phyloP scores from a whole-genome alignment of 2,113 vertebrate species.

The Chamaetylas fuelleborni region DNA sequence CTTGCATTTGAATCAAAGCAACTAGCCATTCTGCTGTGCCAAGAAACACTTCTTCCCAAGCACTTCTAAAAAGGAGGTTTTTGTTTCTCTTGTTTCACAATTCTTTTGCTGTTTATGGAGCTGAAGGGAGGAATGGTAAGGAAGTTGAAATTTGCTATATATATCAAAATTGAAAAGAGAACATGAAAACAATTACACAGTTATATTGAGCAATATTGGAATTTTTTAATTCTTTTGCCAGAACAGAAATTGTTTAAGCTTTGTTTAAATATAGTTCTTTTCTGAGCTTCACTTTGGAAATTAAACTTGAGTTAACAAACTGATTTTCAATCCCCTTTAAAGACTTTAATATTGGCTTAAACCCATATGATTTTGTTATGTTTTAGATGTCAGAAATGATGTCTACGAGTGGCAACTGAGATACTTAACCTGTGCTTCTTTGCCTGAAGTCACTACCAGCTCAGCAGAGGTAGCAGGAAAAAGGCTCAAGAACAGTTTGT shows the following conservation, averaged over 20 bases:
- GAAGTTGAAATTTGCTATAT: neutral
- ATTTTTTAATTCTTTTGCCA: neutral
- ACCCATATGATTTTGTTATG: neutral
- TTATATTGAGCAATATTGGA: neutral
- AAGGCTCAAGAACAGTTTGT: neutral
- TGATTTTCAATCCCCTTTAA: neutral
- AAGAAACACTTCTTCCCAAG: neutral
- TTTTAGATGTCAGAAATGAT: neutral
- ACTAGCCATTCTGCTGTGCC: neutral
- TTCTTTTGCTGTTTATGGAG: neutral
- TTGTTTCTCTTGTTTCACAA: conserved; percentile 19
- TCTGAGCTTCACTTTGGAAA: neutral
- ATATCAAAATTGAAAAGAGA: neutral
- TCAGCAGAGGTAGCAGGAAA: neutral
- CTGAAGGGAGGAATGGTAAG: neutral
- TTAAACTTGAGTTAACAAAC: neutral
- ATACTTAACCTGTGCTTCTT: neutral
- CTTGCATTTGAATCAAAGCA: conserved; percentile 22
- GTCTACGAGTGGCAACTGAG: neutral
- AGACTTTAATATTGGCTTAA: neutral
- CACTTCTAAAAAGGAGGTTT: neutral
- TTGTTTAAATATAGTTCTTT: neutral
- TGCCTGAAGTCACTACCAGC: neutral
- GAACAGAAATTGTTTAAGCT: neutral
- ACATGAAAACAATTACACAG: neutral